phyloP scores from a whole-genome alignment of 1,140 invertebrate genomes.

The Gonatopus flavifemur region DNA sequence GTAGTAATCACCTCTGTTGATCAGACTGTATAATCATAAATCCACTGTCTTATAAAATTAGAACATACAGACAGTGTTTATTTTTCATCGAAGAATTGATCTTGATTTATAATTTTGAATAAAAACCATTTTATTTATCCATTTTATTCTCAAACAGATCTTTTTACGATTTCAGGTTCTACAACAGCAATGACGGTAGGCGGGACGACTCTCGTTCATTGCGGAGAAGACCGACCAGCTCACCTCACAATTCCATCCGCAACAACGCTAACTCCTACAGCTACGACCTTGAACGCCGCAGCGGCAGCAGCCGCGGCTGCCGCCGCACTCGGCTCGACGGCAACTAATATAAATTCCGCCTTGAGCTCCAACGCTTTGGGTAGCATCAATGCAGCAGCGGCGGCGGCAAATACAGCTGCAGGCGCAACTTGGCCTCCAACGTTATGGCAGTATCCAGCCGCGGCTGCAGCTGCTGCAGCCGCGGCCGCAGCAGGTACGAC shows the following conservation, averaged over 20 bases:
- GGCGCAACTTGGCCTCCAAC: constrained; percentile 60
- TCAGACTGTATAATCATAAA: too few species aligned
- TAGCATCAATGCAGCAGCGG: constrained; percentile 48
- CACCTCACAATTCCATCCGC: constrained; percentile 57
- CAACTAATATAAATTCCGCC: constrained; percentile 57
- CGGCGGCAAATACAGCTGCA: constrained; percentile 43
- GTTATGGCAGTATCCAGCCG: constrained; percentile 71
- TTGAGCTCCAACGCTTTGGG: constrained; percentile 56
- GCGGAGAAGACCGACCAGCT: constrained; percentile 53
- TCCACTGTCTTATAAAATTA: too few species aligned
- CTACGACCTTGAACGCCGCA: too few species aligned
- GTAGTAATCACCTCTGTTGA: too few species aligned
- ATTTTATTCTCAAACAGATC: too few species aligned
- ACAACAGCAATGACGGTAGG: constrained; percentile 62
- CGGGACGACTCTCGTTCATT: constrained; percentile 52
- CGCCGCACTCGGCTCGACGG: constrained; percentile 52
- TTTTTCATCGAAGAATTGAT: too few species aligned
- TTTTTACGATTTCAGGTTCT: constrained; percentile 55
- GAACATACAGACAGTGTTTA: too few species aligned
- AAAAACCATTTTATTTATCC: too few species aligned
- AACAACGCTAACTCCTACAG: too few species aligned
- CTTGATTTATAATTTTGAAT: too few species aligned
- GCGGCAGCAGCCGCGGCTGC: constrained; percentile 57
- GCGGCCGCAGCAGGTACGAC: too few species aligned
- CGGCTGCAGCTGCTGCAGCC: constrained; percentile 41